phyloP scores from a whole-genome alignment of 2,888 invertebrate genomes.

The Entomobrya proxima region DNA sequence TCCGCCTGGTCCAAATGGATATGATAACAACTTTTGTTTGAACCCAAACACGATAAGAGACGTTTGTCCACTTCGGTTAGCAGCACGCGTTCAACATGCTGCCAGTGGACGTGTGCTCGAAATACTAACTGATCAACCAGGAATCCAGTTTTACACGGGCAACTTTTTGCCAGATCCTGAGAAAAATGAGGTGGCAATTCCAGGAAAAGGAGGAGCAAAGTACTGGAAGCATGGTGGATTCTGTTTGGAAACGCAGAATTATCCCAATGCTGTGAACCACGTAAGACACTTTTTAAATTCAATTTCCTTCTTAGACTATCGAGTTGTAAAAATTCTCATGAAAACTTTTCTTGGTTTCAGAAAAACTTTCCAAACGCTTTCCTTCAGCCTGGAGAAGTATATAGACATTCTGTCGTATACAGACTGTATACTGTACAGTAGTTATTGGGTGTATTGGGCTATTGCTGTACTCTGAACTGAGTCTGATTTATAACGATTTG shows the following conservation, averaged over 20 bases:
- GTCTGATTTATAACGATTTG: too few species aligned
- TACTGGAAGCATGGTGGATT: conserved; percentile 89
- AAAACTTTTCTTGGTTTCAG: conserved; percentile 81
- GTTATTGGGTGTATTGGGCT: too few species aligned
- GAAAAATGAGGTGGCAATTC: conserved; percentile 79
- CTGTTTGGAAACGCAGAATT: conserved; percentile 94
- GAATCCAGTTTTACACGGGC: conserved; percentile 92
- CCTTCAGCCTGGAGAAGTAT: conserved; percentile 84
- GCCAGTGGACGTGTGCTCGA: conserved; percentile 86
- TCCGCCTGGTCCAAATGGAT: conserved; percentile 82
- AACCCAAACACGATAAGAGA: conserved; percentile 77
- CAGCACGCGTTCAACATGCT: conserved; percentile 82
- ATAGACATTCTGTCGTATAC: conserved; percentile 85
- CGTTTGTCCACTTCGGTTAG: background rate
- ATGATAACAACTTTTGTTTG: conserved; percentile 89
- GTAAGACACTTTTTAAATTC: too few species aligned
- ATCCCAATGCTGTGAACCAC: conserved; percentile 92
- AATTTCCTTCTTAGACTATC: too few species aligned
- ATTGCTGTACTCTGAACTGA: too few species aligned
- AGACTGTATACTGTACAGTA: conserved; percentile 77
- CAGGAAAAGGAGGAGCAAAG: conserved; percentile 84
- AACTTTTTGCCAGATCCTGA: conserved; percentile 82
- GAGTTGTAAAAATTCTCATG: too few species aligned
- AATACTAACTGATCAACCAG: conserved; percentile 91
- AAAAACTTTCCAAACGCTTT: conserved; percentile 86